Conservation (phyloP, 1,140 invertebrate genomes). For the Dinoponera quadriceps region DNA sequence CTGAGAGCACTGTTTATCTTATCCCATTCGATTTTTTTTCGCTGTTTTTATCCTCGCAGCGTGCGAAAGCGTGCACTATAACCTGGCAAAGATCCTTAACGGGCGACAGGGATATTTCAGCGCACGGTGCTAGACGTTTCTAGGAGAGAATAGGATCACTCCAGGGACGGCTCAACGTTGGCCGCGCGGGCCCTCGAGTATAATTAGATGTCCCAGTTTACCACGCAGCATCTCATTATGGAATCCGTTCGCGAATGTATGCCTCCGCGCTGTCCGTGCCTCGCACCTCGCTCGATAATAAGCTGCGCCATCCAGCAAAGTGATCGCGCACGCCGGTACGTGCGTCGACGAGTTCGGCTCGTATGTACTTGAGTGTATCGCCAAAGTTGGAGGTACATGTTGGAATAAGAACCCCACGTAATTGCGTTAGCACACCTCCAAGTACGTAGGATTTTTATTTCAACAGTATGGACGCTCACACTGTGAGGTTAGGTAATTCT, state of each 20-base stretch:
- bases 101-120: constrained; percentile 30
- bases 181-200: constrained; percentile 73
- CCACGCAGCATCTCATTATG: constrained; percentile 76
- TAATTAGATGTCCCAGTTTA: constrained; percentile 80
- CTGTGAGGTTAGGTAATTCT: no score
- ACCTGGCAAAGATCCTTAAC: constrained; percentile 39
- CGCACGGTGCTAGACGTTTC: neutral
- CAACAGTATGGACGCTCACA: no score
- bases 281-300: constrained; percentile 69
- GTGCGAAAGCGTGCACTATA: constrained; percentile 27
- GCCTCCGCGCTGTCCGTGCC: constrained; percentile 53
- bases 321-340: neutral
- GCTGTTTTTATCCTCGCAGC: constrained; percentile 12
- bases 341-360: constrained; percentile 9
- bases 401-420: no score
- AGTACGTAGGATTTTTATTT: no score
- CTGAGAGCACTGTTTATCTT: no score
- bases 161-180: constrained; percentile 69
- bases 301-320: constrained; percentile 40
- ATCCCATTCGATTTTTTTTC: neutral
- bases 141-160: constrained; percentile 50
- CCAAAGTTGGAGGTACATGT: no score
- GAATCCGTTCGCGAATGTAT: constrained; percentile 75
- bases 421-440: no score
- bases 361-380: no score